A percentile compares a stretch with the other conserved stretches of the same genome.
phyloP scores from a whole-genome alignment of 1,140 invertebrate species.

The Drosophila pachea region DNA sequence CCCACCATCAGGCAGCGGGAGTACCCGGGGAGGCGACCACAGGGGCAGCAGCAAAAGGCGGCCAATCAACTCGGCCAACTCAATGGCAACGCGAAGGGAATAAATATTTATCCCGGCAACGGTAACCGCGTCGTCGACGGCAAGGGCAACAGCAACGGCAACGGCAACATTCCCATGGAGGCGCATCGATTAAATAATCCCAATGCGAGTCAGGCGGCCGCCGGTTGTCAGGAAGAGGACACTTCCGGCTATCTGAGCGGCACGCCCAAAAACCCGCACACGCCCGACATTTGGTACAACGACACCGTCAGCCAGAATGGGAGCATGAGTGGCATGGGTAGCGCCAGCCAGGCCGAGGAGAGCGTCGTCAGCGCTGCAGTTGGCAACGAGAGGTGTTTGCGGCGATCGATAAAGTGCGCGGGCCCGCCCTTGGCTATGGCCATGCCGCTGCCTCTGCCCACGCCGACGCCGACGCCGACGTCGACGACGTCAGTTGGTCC shows the following conservation, averaged over 20 bases:
- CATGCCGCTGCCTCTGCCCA: conserved; percentile 12
- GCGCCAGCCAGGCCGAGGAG: conserved; percentile 54
- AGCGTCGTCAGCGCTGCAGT: conserved; percentile 24
- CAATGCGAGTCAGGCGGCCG: conserved; percentile 25
- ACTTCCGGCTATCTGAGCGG: conserved; percentile 85
- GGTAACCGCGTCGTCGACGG: no score
- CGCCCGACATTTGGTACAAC: conserved; percentile 77
- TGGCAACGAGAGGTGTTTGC: conserved; percentile 53
- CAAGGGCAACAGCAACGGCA: no score
- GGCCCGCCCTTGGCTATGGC: conserved; percentile 26
- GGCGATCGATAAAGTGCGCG: conserved; percentile 62
- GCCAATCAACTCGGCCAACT: conserved; percentile 28
- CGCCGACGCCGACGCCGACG: conserved; percentile 5
- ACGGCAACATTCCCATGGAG: no score
- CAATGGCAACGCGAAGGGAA: conserved; percentile 39
- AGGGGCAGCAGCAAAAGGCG: conserved; percentile 45
- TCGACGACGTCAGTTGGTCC: conserved; percentile 9
- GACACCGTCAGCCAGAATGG: conserved; percentile 72
- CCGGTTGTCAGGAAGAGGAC: conserved; percentile 81
- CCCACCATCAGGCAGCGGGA: conserved; percentile 68
- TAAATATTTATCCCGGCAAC: conserved; percentile 65
- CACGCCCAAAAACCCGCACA: conserved; percentile 79
- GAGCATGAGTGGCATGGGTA: conserved; percentile 65
- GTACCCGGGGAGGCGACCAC: conserved; percentile 31
- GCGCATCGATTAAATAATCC: conserved; percentile 63